Conservation (phyloP, 2,797 vertebrate species). For the Steatocranus sp. region DNA sequence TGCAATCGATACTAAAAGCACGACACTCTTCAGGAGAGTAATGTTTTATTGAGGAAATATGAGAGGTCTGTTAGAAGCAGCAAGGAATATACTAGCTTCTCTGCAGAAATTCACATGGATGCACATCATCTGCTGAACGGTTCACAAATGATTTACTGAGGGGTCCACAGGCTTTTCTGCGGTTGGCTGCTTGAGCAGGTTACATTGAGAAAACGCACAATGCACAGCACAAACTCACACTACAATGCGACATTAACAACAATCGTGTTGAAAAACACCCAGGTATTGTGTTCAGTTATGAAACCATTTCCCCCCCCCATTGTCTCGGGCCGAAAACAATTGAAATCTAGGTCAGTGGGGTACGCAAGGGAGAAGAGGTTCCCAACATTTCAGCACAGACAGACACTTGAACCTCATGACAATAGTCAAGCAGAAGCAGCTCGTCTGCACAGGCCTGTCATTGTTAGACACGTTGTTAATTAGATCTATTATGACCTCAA, state of each 20-base stretch:
- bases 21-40: not conserved
- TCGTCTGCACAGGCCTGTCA: slow-evolving; percentile 52
- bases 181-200: slow-evolving; percentile 4
- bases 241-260: slow-evolving; percentile 59
- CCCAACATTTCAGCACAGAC: slow-evolving; percentile 70
- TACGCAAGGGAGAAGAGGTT: slow-evolving; percentile 66
- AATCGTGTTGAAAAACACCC: slow-evolving; percentile 70
- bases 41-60: not conserved
- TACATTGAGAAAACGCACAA: slow-evolving; percentile 52
- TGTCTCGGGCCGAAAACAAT: slow-evolving; percentile 76
- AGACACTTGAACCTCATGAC: slow-evolving; percentile 66
- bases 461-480: slow-evolving; percentile 59
- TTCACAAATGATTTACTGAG: not conserved
- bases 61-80: not conserved
- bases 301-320: slow-evolving; percentile 70
- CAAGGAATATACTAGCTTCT: not conserved
- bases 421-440: slow-evolving; percentile 60
- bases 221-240: slow-evolving; percentile 36
- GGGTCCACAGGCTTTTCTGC: not conserved
- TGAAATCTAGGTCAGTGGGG: slow-evolving; percentile 82
- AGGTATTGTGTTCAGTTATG: slow-evolving; percentile 78
- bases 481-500: slow-evolving; percentile 58
- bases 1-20: not conserved
- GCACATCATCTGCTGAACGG: not conserved
- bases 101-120: not conserved